Base-by-base conservation (phyloP, 2,113 vertebrate genomes). In the Pipa parva region DNA sequence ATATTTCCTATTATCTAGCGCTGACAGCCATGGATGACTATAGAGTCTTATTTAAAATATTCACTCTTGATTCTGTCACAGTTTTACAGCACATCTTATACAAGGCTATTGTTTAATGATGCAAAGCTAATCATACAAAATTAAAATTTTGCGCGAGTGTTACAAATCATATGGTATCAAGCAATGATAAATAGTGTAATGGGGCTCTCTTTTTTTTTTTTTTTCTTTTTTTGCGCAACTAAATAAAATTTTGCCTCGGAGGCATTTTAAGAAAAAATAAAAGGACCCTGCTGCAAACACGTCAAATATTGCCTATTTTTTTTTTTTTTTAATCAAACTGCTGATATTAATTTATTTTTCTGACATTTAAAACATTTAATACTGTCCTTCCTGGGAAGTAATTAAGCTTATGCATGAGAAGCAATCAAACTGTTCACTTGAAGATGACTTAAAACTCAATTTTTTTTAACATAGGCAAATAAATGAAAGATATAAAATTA, bases 91-190 rank as follows among this genome's bases (percentile, higher is more conserved):
- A 80, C 72, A 84, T 89, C 87, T 86, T 89, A 85, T 88, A 81
- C 89, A 90, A 94, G 87, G 81, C 91, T 93, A 89, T 92, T 91
- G 89, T 91, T 93, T 95, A 96, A 97, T 97, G 95, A 96, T 89
- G 92, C 93, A 95, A 90, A 94, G 93, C 94, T 98, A 98, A 97
- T 98, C 93, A 96, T 94, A 93, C 92, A 93, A 95, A 98, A 97
- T 97, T 95, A 94, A 94, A 96, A 97, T 93, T 92, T 93, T 91
- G 92, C 87, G 89, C 85, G 87, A 85, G 82, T 88, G 83, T 85
- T 90, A 89, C 89, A 88, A 92, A 93, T 94, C 93, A 95, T 93
- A 93, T 89, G 90, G 91, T 89, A 92, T 90, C 86, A 86, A 82
- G 86, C 82, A 83, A 89, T 92, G 92, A 93, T 93, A 91, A 93